A percentile compares a stretch with the other conserved stretches of the same genome.
phyloP scores from a whole-genome alignment of 2,113 vertebrate species.

The Crotalus horridus region DNA sequence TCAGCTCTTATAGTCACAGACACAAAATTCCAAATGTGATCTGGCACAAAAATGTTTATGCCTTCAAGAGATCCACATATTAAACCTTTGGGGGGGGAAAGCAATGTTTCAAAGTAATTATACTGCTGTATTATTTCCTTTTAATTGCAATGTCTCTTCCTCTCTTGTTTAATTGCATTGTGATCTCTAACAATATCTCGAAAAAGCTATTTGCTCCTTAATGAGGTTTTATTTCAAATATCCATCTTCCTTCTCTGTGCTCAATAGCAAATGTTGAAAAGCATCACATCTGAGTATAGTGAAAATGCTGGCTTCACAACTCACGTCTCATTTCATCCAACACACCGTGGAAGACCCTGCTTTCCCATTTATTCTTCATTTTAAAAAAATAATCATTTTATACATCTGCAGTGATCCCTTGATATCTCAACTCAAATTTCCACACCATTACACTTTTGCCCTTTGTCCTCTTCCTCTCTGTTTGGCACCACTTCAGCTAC shows the following conservation, averaged over 20 bases:
- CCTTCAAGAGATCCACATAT: background rate
- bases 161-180: background rate
- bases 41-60: conserved; percentile 10
- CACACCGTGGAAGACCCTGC: background rate
- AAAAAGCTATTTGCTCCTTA: background rate
- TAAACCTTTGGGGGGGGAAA: background rate
- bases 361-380: background rate
- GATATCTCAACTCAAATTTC: background rate
- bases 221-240: background rate
- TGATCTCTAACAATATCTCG: background rate
- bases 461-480: background rate
- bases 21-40: conserved; percentile 6
- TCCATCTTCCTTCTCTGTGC: background rate
- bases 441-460: background rate
- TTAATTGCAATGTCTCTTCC: background rate
- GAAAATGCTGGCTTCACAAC: background rate
- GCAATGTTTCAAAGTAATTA: conserved; percentile 7
- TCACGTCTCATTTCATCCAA: background rate
- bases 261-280: background rate
- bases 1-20: conserved; percentile 12
- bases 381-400: background rate
- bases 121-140: background rate
- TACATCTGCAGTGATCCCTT: background rate
- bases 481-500: background rate
- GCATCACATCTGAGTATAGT: background rate